Evolutionary conservation across 2,888 invertebrate genomes (phyloP), one percentile per base, ranked within the genome.

Genomic region (Lasioglossum zephyrum): DNA sequence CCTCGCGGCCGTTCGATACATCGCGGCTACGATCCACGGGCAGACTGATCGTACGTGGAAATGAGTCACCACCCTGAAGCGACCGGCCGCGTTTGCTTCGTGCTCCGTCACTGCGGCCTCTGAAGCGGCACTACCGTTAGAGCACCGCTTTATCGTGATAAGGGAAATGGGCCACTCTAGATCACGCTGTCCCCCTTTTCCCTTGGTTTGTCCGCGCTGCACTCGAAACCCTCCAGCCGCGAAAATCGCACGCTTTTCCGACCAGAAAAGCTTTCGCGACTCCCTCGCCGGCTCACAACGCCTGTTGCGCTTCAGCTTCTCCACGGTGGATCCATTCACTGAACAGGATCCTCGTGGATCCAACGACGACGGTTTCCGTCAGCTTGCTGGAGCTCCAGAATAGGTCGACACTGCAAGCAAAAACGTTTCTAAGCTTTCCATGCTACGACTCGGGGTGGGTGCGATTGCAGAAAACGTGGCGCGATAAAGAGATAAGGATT

Each of bases 141-240:
- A 72, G 81, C 79, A 85, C 73, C 73, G 82, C 77, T 92, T 90
- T 91, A 91, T 92, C 89, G 88, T 86, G 91, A 92, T 91, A 92
- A 92, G 87, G 82, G 90, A 92, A 91, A 91, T 91, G 88, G 91
- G 92, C 91, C 92, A 92, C 90, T 91, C 88, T 83, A 92, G 85
- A 85, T 69, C 69, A 69, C 69, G 11, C 41, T 41, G 22, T 41
- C 18, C 44, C n/a, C 31, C 36, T 41, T 36, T 57, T 36, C 16
- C 22, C 22, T n/a, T 41, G 26, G 39, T 8, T 13, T 5, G 22
- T 41, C 22, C 22, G 39, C 41, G 41, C 41, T 36, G 39, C 63
- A 63, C 63, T 63, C 31, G 31, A 63, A 63, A 63, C 63, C 63
- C 63, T 26, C 1, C 39, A n/a, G 2, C 16, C n/a, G 16, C 57